A percentile compares a stretch with the other conserved stretches of the same genome.
phyloP scores from a whole-genome alignment of 2,113 vertebrate genomes.

The Lucifuga dentata region DNA sequence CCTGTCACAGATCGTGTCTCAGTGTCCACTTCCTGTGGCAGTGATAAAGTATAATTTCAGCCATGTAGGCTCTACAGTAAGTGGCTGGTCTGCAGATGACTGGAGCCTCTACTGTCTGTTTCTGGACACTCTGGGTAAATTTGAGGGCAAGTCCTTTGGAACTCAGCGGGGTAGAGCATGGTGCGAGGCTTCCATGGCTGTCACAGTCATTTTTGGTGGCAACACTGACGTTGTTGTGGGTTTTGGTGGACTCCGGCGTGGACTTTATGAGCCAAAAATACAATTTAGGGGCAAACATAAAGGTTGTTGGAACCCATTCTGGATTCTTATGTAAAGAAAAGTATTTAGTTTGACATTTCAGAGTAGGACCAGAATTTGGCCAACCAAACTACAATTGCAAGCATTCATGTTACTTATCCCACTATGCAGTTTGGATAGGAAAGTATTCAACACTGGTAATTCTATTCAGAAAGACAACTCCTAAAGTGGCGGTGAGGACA shows the following conservation, averaged over 20 bases:
- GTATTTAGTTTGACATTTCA: conserved; percentile 36
- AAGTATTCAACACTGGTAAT: conserved; percentile 24
- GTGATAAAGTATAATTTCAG: conserved; percentile 54
- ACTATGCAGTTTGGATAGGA: conserved; percentile 25
- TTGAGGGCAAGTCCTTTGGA: conserved; percentile 18
- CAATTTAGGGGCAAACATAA: conserved; percentile 40
- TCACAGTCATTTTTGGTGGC: conserved; percentile 35
- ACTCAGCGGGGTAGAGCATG: conserved; percentile 15
- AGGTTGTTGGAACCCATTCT: conserved; percentile 34
- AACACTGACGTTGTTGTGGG: conserved; percentile 40
- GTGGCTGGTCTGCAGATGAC: conserved; percentile 46
- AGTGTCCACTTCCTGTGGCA: conserved; percentile 53
- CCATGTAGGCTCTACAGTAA: conserved; percentile 52
- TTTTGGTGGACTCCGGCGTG: conserved; percentile 24
- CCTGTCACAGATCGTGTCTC: conserved; percentile 43
- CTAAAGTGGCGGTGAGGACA: conserved; percentile 7
- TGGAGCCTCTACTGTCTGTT: conserved; percentile 45
- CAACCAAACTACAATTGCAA: conserved; percentile 7
- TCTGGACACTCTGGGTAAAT: conserved; percentile 33
- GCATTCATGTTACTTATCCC: conserved; percentile 1
- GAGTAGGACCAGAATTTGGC: conserved; percentile 4
- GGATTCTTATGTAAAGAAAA: conserved; percentile 27
- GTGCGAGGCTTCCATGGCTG: conserved; percentile 2
- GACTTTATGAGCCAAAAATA: conserved; percentile 42
- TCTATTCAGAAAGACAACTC: conserved; percentile 35